A percentile compares a stretch with the other conserved stretches of the same genome.
Evolutionary conservation across 2,113 vertebrate genomes (phyloP).

Genomic region (Leptocoma aspasia): DNA sequence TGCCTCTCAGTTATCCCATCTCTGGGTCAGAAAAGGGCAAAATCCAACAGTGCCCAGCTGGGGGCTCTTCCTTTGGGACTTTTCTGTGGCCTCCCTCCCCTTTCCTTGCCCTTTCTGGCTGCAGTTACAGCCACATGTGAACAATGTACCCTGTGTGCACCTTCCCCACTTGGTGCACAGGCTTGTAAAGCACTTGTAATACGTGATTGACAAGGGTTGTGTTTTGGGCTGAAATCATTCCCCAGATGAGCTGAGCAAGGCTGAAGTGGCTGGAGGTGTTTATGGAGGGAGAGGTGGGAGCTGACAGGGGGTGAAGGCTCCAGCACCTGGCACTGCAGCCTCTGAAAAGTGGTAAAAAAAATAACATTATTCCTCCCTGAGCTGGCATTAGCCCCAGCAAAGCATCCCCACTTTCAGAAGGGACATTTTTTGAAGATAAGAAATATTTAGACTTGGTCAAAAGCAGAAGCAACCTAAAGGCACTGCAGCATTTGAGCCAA

Average conservation of each 20-base stretch:
- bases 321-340: background rate
- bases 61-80: background rate
- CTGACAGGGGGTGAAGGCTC: background rate
- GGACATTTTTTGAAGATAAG: background rate
- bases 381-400: background rate
- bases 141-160: constrained; percentile 13
- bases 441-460: background rate
- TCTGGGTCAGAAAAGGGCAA: too few relatives aligned
- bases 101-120: constrained; percentile 7
- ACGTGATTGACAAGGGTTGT: background rate
- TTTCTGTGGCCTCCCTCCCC: background rate
- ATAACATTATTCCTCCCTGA: background rate
- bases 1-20: too few relatives aligned
- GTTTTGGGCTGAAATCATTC: background rate
- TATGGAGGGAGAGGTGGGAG: background rate
- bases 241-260: background rate
- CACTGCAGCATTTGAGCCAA: background rate
- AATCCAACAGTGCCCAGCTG: background rate
- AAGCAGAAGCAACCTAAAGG: background rate
- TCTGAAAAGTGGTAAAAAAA: background rate
- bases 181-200: background rate
- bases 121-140: background rate
- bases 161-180: background rate
- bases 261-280: background rate
- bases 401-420: background rate